phyloP scores from a whole-genome alignment of 2,888 invertebrate genomes.

The Ophonus ardosiacus region DNA sequence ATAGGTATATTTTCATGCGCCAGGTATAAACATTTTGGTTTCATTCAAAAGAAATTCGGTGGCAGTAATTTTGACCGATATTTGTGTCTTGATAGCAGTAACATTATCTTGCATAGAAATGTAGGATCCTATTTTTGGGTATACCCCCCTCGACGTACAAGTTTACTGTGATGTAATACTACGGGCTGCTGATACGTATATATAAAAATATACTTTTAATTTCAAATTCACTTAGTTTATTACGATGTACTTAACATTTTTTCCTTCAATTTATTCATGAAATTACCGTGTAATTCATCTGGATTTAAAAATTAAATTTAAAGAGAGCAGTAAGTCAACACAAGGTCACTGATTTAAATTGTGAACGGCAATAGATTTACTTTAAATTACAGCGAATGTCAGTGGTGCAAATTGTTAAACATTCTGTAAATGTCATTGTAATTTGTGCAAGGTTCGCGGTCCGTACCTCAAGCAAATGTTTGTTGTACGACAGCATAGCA shows the following conservation, averaged over 20 bases:
- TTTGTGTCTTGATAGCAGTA: slow-evolving; percentile 67
- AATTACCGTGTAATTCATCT: background rate
- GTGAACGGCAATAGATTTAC: slow-evolving; percentile 6
- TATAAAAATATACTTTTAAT: slow-evolving; percentile 61
- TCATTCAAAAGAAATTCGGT: slow-evolving; percentile 2
- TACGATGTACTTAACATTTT: background rate
- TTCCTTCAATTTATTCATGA: background rate
- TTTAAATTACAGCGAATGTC: slow-evolving; percentile 41
- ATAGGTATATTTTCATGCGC: background rate
- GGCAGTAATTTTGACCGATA: slow-evolving; percentile 43
- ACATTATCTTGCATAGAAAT: slow-evolving; percentile 71
- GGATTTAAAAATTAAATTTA: background rate
- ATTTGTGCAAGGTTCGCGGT: slow-evolving; percentile 16
- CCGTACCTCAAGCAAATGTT: slow-evolving; percentile 40
- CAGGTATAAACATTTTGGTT: slow-evolving; percentile 8
- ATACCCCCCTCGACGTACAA: slow-evolving; percentile 69
- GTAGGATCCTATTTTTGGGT: slow-evolving; percentile 73
- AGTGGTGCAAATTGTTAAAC: slow-evolving; percentile 1
- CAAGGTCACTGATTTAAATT: slow-evolving; percentile 29
- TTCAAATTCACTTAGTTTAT: background rate
- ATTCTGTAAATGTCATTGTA: slow-evolving; percentile 24
- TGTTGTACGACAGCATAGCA: slow-evolving; percentile 33
- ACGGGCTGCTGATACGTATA: slow-evolving; percentile 26
- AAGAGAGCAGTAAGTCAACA: background rate
- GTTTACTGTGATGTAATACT: slow-evolving; percentile 70